A percentile compares a stretch with the other conserved stretches of the same genome.
Conservation (phyloP, 2,113 vertebrate species). For the Apistogramma diplotaenia region DNA sequence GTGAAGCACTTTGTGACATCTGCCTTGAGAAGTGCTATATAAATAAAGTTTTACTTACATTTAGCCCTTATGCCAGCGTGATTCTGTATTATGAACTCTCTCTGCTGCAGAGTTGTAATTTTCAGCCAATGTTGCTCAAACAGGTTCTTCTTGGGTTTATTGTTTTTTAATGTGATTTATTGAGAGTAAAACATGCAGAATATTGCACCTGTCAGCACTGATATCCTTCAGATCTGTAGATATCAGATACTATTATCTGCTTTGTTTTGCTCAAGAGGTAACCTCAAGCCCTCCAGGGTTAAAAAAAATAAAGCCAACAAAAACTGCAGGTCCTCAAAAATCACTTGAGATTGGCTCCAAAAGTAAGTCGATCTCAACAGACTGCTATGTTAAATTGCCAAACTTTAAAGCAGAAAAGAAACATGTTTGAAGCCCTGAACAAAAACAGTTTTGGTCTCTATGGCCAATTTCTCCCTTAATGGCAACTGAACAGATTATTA, state of each 20-base stretch:
- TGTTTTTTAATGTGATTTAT: too few relatives aligned
- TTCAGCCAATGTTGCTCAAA: neutral
- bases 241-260: neutral
- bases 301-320: neutral
- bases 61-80: neutral
- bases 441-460: neutral
- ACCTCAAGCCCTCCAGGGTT: neutral
- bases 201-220: too few relatives aligned
- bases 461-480: neutral
- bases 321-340: neutral
- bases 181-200: too few relatives aligned
- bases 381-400: neutral
- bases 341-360: neutral
- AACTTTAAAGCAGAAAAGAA: neutral
- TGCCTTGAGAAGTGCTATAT: too few relatives aligned
- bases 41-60: neutral
- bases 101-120: neutral
- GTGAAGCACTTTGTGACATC: too few relatives aligned
- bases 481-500: neutral
- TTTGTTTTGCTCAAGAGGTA: neutral
- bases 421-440: neutral
- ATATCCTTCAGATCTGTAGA: neutral
- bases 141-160: too few relatives aligned
- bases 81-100: neutral
- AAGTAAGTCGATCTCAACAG: neutral